A percentile compares a stretch with the other conserved stretches of the same genome.
Conservation (phyloP, 2,888 invertebrate species). For the Mimachlamys varia region DNA sequence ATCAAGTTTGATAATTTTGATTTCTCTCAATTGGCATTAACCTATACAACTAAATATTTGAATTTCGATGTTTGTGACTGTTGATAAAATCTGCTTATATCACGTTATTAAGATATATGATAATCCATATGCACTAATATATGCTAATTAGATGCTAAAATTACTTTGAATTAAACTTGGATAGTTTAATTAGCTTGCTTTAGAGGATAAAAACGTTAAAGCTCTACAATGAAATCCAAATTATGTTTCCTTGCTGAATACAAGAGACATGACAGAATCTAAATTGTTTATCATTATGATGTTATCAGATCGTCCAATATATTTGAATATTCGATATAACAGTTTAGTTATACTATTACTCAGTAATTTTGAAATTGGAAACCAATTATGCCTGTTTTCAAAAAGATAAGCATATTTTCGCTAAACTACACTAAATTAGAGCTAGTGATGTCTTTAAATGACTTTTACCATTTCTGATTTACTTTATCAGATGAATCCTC, state of each 20-base stretch:
- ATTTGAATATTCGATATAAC: neutral
- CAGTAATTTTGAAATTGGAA: slow-evolving; percentile 18
- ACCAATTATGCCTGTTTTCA: slow-evolving; percentile 32
- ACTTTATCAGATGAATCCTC: neutral
- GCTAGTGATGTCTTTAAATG: neutral
- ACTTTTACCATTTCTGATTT: neutral
- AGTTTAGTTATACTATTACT: slow-evolving; percentile 25
- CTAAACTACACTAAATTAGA: neutral
- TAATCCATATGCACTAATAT: neutral
- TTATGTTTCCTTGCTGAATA: neutral
- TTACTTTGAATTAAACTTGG: neutral
- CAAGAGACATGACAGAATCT: neutral
- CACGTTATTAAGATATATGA: neutral
- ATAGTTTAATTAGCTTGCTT: neutral
- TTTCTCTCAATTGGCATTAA: too few species aligned
- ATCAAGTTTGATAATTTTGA: too few species aligned
- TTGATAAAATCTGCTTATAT: neutral
- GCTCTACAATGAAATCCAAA: neutral
- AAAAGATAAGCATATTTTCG: slow-evolving; percentile 39
- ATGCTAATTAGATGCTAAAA: neutral
- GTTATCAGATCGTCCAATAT: neutral
- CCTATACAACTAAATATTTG: too few species aligned
- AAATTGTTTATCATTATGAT: neutral
- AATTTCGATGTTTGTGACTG: neutral
- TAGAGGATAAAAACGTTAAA: neutral